Evolutionary conservation across 2,888 invertebrate genomes (phyloP), one percentile per base, ranked within the genome.

Genomic region (Eretmocerus hayati): DNA sequence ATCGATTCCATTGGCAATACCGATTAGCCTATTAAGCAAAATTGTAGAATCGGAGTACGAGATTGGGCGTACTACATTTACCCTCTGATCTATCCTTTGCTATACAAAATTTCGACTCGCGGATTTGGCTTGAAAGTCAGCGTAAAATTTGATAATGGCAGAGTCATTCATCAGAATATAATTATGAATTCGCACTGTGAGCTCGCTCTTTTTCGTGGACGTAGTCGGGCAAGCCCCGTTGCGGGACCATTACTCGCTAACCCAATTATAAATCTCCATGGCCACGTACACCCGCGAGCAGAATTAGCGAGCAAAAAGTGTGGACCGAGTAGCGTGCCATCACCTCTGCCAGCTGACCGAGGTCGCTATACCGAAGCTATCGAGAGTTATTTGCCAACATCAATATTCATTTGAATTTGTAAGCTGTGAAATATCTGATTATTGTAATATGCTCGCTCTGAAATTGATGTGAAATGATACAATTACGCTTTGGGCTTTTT

Each of bases 131-230:
- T n/a, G n/a, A n/a, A n/a, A n/a, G n/a, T n/a, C n/a, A 19, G 41
- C 42, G 47, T 53, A 53, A 53, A 50, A 53, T 53, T 50, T 50
- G 46, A 53, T 50, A 46, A 53, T 46, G n/a, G 49, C 49, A 52
- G 49, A 46, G 46, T 32, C 39, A 49, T 50, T 50, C 50, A 45
- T 47, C 47, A 47, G 53, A 47, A 50, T 35, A 26, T 42, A 42
- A 47, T 50, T 50, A 45, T 42, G 38, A 38, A 50, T 53, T 47
- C 20, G 8, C 48, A 26, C 46, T 33, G 30, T 42, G 46, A 39
- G 20, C 20, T 20, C 11, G 8, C 4, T 9, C 38, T 21, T 9
- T 20, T 18, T 13, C n/a, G 13, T 8, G n/a, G 8, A 30, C 30
- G 30, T 8, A 5, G 39, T 18, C 21, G 21, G n/a, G 15, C 26